A percentile compares a stretch with the other conserved stretches of the same genome.
Conservation (phyloP, 2,888 invertebrate genomes). For the Lasioglossum oenotherae region DNA sequence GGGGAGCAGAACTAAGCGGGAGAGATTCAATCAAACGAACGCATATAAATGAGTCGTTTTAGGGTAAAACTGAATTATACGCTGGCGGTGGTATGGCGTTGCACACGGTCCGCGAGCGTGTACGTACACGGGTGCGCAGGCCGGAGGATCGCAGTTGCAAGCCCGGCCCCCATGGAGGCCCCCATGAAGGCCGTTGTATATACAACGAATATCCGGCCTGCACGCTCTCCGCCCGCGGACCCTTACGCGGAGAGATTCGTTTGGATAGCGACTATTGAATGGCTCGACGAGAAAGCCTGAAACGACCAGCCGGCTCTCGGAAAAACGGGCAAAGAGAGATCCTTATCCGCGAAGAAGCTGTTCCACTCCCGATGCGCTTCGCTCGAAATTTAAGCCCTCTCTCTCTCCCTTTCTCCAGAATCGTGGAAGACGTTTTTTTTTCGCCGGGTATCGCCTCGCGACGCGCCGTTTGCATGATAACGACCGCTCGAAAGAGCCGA, state of each 20-base stretch:
- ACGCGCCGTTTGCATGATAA: slow-evolving; percentile 56
- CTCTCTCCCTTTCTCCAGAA: not conserved
- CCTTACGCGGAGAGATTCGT: slow-evolving; percentile 67
- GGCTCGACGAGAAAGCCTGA: slow-evolving; percentile 49
- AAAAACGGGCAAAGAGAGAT: slow-evolving; percentile 57
- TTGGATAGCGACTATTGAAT: slow-evolving; percentile 67
- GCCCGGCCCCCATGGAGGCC: slow-evolving; percentile 32
- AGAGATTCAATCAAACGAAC: slow-evolving; percentile 83
- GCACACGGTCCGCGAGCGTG: slow-evolving; percentile 28
- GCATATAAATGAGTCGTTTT: slow-evolving; percentile 83
- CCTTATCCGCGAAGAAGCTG: slow-evolving; percentile 61
- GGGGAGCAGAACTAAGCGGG: slow-evolving; percentile 62
- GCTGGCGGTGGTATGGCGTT: slow-evolving; percentile 69
- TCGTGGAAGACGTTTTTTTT: not conserved
- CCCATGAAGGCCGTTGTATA: slow-evolving; percentile 42
- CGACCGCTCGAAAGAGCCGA: slow-evolving; percentile 24
- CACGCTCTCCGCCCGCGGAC: slow-evolving; percentile 44
- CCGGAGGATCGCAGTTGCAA: slow-evolving; percentile 53
- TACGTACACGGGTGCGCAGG: slow-evolving; percentile 33
- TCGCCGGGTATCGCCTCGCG: slow-evolving; percentile 14
- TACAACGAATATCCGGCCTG: slow-evolving; percentile 65
- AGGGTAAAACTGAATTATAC: slow-evolving; percentile 82
- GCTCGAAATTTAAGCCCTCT: slow-evolving; percentile 21
- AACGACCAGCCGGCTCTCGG: slow-evolving; percentile 39
- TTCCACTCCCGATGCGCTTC: slow-evolving; percentile 23